Evolutionary conservation across 1,140 invertebrate genomes (phyloP).

Genomic region (Drosophila pallidifrons): DNA sequence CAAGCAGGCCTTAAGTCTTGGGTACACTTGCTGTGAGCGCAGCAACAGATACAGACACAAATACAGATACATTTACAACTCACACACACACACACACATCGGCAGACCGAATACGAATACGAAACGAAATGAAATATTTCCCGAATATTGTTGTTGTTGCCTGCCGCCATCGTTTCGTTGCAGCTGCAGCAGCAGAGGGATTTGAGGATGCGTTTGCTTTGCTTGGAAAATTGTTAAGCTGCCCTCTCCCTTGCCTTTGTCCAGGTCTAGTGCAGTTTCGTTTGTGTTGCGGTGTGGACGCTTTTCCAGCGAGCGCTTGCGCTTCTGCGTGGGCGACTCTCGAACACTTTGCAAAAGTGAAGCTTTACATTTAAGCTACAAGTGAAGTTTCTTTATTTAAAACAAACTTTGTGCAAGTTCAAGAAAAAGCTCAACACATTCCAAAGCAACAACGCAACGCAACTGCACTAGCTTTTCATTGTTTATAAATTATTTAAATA

Average conservation of each 20-base stretch:
- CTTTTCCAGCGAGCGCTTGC: slow-evolving; percentile 59
- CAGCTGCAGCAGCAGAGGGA: slow-evolving; percentile 72
- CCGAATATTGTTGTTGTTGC: slow-evolving; percentile 13
- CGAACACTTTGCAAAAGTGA: slow-evolving; percentile 24
- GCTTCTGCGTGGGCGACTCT: slow-evolving; percentile 24
- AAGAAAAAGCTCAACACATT: slow-evolving; percentile 18
- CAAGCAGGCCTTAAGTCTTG: slow-evolving; percentile 59
- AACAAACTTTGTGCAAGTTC: background rate
- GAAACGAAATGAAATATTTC: slow-evolving; percentile 42
- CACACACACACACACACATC: background rate
- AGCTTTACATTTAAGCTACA: slow-evolving; percentile 31
- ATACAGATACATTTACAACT: slow-evolving; percentile 7
- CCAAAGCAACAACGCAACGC: background rate
- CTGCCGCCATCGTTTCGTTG: slow-evolving; percentile 36
- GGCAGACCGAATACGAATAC: slow-evolving; percentile 27
- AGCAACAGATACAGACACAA: slow-evolving; percentile 63
- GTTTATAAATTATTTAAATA: slow-evolving; percentile 17
- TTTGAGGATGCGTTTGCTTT: slow-evolving; percentile 58
- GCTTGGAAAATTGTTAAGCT: slow-evolving; percentile 68
- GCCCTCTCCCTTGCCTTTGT: background rate
- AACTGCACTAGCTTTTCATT: slow-evolving; percentile 28
- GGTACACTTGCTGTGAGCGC: slow-evolving; percentile 73
- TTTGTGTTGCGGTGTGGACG: slow-evolving; percentile 72
- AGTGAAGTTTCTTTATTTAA: background rate
- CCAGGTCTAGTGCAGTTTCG: slow-evolving; percentile 69